phyloP scores from a whole-genome alignment of 30 jellyfish, hydroid and myxozoan genomes.

The Phacellophora camtschatica region DNA sequence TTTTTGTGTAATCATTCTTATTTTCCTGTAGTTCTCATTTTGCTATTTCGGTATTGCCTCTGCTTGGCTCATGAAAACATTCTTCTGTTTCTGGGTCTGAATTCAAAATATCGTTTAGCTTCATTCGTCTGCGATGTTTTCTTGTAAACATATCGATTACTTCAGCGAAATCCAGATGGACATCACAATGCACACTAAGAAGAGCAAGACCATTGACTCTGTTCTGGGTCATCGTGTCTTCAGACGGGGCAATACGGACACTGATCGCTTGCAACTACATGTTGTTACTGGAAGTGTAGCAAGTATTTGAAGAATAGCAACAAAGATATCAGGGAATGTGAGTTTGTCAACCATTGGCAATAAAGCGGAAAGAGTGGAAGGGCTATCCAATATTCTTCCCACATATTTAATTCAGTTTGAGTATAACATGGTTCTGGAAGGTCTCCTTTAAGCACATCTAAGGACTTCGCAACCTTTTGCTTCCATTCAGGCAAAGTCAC shows the following conservation, averaged over 20 bases:
- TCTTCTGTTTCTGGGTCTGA: too few relatives aligned
- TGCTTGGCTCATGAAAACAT: too few relatives aligned
- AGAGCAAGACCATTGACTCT: constrained; percentile 51
- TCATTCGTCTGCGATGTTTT: constrained; percentile 53
- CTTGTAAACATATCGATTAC: constrained; percentile 35
- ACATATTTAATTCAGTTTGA: constrained; percentile 22
- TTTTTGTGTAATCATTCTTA: too few relatives aligned
- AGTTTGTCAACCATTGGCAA: constrained; percentile 12
- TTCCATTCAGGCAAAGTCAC: constrained; percentile 59
- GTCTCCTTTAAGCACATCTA: neutral
- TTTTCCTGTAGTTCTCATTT: too few relatives aligned
- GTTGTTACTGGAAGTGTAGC: constrained; percentile 73
- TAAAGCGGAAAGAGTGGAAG: constrained; percentile 16
- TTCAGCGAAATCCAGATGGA: neutral
- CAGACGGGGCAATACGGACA: constrained; percentile 39
- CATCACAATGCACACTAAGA: constrained; percentile 18
- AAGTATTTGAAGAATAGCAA: constrained; percentile 44
- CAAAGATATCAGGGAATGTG: constrained; percentile 59
- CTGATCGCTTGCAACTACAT: constrained; percentile 62
- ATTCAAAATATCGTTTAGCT: constrained; percentile 13
- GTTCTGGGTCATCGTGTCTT: constrained; percentile 32
- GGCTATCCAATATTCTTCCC: constrained; percentile 24
- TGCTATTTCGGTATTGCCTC: too few relatives aligned
- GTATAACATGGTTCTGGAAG: constrained; percentile 35
- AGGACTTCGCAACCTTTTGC: constrained; percentile 8